Evolutionary conservation across 2,888 invertebrate species (phyloP).

Genomic region (Orthosia gracilis): DNA sequence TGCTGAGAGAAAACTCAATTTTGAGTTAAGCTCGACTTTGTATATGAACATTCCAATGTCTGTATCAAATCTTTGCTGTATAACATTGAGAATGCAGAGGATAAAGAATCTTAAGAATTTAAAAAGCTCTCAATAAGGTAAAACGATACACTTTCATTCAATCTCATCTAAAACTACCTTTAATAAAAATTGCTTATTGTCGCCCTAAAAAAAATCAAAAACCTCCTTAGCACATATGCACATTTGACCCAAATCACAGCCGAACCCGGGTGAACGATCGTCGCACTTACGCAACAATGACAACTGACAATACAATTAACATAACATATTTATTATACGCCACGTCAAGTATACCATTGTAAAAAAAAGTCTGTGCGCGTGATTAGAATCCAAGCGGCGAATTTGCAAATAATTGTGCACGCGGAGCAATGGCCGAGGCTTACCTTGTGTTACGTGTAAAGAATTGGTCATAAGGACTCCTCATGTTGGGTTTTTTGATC

Average conservation of each 20-base stretch:
- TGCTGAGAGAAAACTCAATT: too few relatives aligned
- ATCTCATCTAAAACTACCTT: too few relatives aligned
- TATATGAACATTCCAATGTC: too few relatives aligned
- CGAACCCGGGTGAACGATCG: constrained; percentile 62
- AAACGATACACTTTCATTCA: too few relatives aligned
- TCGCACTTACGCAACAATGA: constrained; percentile 80
- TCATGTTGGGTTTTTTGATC: constrained; percentile 61
- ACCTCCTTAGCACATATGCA: neutral
- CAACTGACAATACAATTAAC: constrained; percentile 81
- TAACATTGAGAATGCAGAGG: too few relatives aligned
- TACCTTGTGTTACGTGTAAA: constrained; percentile 84
- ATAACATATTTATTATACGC: constrained; percentile 79
- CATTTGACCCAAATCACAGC: constrained; percentile 63
- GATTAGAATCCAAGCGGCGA: constrained; percentile 78
- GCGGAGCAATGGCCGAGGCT: constrained; percentile 84
- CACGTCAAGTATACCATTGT: constrained; percentile 79
- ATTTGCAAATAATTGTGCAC: constrained; percentile 85
- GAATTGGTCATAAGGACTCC: constrained; percentile 69
- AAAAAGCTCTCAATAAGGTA: too few relatives aligned
- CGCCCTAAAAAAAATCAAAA: neutral
- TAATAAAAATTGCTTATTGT: too few relatives aligned
- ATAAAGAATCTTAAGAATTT: too few relatives aligned
- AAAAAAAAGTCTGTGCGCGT: constrained; percentile 76
- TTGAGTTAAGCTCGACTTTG: too few relatives aligned
- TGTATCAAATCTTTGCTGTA: too few relatives aligned